Evolutionary conservation across 2,888 invertebrate genomes (phyloP).

Genomic region (Hyppa rectilinea): DNA sequence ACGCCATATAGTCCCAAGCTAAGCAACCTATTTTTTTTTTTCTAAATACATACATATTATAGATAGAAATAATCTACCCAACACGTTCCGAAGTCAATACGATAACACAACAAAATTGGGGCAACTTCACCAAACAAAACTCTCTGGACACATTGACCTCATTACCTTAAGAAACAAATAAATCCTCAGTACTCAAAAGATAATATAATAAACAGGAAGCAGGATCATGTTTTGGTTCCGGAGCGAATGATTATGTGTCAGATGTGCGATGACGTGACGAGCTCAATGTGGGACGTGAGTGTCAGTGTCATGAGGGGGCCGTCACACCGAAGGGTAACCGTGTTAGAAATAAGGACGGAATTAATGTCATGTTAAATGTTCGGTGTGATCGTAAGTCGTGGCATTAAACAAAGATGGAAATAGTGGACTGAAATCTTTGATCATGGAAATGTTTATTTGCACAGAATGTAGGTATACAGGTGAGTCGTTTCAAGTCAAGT

Average conservation of each 20-base stretch:
- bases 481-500: no score
- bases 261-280: conserved; percentile 72
- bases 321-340: conserved; percentile 58
- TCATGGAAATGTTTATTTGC: no score
- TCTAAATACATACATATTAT: no score
- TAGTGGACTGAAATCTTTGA: no score
- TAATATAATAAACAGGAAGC: conserved; percentile 73
- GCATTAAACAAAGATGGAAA: no score
- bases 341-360: conserved; percentile 11
- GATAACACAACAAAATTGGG: not conserved
- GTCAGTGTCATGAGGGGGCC: conserved; percentile 61
- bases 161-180: conserved; percentile 53
- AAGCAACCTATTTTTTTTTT: no score
- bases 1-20: no score
- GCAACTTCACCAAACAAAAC: conserved; percentile 11
- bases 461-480: no score
- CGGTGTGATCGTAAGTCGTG: conserved; percentile 29
- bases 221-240: conserved; percentile 72
- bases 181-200: conserved; percentile 32
- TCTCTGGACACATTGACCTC: conserved; percentile 40
- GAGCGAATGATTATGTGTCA: conserved; percentile 73
- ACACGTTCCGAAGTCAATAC: not conserved
- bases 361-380: conserved; percentile 15
- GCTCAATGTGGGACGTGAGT: conserved; percentile 70
- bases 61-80: not conserved